Conservation (phyloP, 2,113 vertebrate species). For the Silurus glanis region DNA sequence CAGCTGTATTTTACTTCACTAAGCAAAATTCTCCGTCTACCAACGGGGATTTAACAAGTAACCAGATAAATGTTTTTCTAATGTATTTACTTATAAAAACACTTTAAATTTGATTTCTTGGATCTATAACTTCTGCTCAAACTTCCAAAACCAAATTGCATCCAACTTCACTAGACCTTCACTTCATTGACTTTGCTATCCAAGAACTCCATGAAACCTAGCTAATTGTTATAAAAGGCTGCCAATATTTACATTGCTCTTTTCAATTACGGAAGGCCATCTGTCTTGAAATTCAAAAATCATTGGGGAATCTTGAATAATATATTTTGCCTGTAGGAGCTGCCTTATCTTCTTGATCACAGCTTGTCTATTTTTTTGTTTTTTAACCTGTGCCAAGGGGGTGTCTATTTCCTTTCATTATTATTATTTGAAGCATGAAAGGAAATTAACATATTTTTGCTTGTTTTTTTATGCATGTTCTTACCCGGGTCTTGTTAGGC, state of each 20-base stretch:
- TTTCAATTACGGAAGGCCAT: neutral
- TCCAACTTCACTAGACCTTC: neutral
- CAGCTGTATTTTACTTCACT: neutral
- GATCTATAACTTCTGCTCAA: neutral
- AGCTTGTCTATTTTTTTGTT: neutral
- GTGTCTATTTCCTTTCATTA: neutral
- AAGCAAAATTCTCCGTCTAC: neutral
- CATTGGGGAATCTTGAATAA: slow-evolving; percentile 3
- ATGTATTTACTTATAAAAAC: neutral
- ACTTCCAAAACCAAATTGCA: neutral
- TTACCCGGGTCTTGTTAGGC: neutral
- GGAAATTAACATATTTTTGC: neutral
- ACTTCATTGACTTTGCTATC: neutral
- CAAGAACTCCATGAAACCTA: neutral
- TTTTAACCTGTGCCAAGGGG: slow-evolving; percentile 2
- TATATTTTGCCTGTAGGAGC: neutral
- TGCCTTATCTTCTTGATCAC: slow-evolving; percentile 7
- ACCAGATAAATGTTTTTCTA: neutral
- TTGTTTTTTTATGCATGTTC: neutral
- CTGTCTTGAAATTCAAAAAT: slow-evolving; percentile 14
- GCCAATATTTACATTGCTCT: neutral
- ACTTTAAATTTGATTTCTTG: neutral
- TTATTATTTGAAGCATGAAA: neutral
- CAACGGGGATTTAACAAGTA: neutral
- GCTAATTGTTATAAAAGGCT: neutral